Evolutionary conservation across 2,888 invertebrate genomes (phyloP), one percentile per base, ranked within the genome.

Genomic region (Hypena proboscidalis): DNA sequence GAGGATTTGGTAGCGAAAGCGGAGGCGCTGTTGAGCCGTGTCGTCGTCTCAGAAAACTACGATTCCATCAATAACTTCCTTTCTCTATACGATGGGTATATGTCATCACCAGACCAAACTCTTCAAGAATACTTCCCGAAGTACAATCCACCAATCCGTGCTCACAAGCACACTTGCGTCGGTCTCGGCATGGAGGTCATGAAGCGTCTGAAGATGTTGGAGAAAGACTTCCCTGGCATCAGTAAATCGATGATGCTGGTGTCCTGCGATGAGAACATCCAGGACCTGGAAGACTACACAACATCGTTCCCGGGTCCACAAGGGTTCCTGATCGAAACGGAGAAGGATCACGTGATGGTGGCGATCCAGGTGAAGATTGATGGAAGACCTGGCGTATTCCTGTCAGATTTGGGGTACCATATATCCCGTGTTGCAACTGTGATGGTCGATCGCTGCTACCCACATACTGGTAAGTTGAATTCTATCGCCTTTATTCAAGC

Each of bases 371-470:
- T 97, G 39, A 92, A 92, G 70, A 93, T 97, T 32, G 94, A 92
- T 10, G 95, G 94, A 32, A 93, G 97, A 51, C 87, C 91, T 4
- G 97, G 97, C 19, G 91, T 96, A 27, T 91, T 97, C 82, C 91
- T 98, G 32, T 93, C 97, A 29, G 98, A 98, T 87, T 95, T 97
- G 31, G 98, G 97, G 3, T 98, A 98, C 83, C 98, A 98, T 80
- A 95, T 98, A 47, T 94, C 96, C 25, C 93, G 97, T 31, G 97
- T 96, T 14, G 94, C 97, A 40, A 96, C 97, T 9, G 95, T 97
- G 19, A 98, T 97, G 97, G 92, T 93, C 48, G 97, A 98, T 81
- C 93, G 94, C 62, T 92, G 93, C 61, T 97, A 97, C 85, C 98
- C 97, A n/a, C 97, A 98, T 71, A 97, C 97, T 65, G 96, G 96